Evolutionary conservation across 2,888 invertebrate genomes (phyloP), one percentile per base, ranked within the genome.

Genomic region (Saturnia japonica): DNA sequence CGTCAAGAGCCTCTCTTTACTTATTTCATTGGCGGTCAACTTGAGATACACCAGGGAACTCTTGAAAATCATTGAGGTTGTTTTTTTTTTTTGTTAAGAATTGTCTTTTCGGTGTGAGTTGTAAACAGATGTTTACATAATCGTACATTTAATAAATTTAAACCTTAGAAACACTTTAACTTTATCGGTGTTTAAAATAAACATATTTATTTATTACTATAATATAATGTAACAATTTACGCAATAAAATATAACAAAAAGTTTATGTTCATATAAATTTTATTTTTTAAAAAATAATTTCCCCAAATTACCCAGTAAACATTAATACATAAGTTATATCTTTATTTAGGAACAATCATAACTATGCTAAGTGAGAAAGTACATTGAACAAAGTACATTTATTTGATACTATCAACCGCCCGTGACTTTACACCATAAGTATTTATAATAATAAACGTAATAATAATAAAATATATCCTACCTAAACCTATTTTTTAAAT

Each of bases 321-420:
- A 88, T 90, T 25, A 25, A 57, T 4, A 60, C 6, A 60, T 28
- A 28, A 60, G 6, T 60, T 14, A 84, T 74, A 77, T 77, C 81
- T 83, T 85, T 72, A 54, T 82, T 85, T 90, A 91, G 90, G 90
- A 90, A 90, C 90, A 77, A 89, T 86, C 84, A 85, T 73, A 66
- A 28, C 51, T 69, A 69, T 79, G 74, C 81, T 78, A 70, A 76
- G 76, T 76, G 70, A 69, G 1, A 57, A n/a, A 68, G 60, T 62
- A 34, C 19, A 45, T 12, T 45, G 45, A 47, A 34, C 40, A 40
- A 51, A 69, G 40, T 57, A 47, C 47, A 42, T 69, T 66, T 47
- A 22, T 45, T 51, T 25, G 16, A 28, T 51, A 51, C 54, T 22
- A 19, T 7, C 6, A 6, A 47, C 1, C 0, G 16, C 16, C 19